Evolutionary conservation across 2,113 vertebrate genomes (phyloP), one percentile per base, ranked within the genome.

Genomic region (Mus pahari): DNA sequence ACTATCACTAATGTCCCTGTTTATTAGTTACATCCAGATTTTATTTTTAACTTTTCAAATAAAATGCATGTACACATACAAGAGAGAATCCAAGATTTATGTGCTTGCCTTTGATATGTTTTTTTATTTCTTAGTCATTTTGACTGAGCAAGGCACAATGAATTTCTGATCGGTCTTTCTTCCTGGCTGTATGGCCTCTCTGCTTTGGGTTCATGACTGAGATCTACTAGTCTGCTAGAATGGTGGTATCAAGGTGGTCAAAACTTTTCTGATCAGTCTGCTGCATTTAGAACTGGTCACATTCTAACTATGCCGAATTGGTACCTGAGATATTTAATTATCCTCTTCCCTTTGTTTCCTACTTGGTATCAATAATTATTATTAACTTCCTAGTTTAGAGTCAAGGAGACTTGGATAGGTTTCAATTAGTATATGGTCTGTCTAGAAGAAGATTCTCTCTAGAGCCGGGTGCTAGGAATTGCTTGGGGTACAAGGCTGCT

Each of bases 381-480:
- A 28, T 90, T 78, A 55, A 87, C 70, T 86, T 96, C 11, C 88
- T 53, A 73, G 12, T 8, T 96, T 90, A 66, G 28, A 87, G 24
- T 53, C 55, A 86, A 53, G 4, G 28, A 33, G 83, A 20, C 13
- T 22, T 58, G 11, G 16, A n/a, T 91, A 97, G 73, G 50, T 90
- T 87, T 78, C 74, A 84, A 10, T 89, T 87, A 88, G 26, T 36
- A 53, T 70, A 45, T 39, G 19, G 5, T 73, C 70, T 93, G 75
- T 48, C 64, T 87, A 93, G 1, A 92, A 50, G 28, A 94, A 89
- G 31, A 16, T 84, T 78, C 33, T 83, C 73, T 89, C 75, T 64
- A 17, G 4, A 60, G 16, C 24, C 11, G 33, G 92, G 28, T 28
- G 39, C 71, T 73, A 33, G 22, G 73, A 93, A 58, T 3, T 77